Evolutionary conservation across 2,113 vertebrate genomes (phyloP).

Genomic region (Albula goreensis): DNA sequence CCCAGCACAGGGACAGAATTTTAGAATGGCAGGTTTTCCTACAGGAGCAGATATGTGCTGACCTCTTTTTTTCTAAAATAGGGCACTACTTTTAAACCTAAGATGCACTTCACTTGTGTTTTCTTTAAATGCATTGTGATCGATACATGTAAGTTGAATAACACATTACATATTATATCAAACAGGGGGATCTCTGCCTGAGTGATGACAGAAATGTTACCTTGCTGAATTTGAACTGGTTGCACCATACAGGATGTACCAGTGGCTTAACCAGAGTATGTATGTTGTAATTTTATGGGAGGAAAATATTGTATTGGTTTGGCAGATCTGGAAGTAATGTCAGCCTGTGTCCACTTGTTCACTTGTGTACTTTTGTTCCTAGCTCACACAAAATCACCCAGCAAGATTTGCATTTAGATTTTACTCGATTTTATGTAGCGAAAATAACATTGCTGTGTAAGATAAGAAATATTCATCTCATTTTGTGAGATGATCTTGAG

Average conservation of each 20-base stretch:
- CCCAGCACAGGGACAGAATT: slow-evolving; percentile 8
- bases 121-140: neutral
- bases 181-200: neutral
- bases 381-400: too few species aligned
- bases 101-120: neutral
- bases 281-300: neutral
- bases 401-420: too few species aligned
- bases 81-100: neutral
- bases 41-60: slow-evolving; percentile 25
- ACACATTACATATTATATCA: neutral
- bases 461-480: too few species aligned
- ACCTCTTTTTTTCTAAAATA: neutral
- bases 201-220: neutral
- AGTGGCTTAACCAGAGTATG: neutral
- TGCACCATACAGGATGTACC: slow-evolving; percentile 4
- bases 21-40: neutral
- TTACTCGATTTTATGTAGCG: too few species aligned
- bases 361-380: too few species aligned
- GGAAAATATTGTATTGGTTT: neutral
- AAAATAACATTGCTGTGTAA: too few species aligned
- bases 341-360: too few species aligned
- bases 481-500: too few species aligned
- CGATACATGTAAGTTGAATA: neutral
- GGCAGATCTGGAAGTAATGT: too few species aligned
- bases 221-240: slow-evolving; percentile 4